These are phyloP conservation scores for Sciurus carolinensis DNA, from an alignment of 2,797 vertebrate genomes.

Conservation along the genomic window DNA sequence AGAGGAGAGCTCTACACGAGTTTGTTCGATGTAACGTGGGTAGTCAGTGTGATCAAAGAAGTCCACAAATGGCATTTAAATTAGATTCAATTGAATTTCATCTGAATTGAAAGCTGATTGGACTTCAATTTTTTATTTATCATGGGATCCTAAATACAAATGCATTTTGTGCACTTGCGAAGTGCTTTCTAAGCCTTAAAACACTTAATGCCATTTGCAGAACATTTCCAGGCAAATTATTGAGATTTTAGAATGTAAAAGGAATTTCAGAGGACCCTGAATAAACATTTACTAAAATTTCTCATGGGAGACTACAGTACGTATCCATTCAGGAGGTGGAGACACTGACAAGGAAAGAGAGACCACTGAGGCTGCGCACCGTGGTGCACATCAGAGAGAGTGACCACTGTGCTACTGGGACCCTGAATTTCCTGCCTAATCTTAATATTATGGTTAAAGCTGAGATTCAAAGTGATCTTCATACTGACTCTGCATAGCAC, in stretches of 20 bases:
- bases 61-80: conserved; percentile 60
- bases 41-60: conserved; percentile 44
- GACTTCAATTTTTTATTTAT: conserved; percentile 77
- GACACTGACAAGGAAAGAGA: neutral
- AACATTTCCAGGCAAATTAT: conserved; percentile 71
- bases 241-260: conserved; percentile 70
- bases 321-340: neutral
- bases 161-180: conserved; percentile 57
- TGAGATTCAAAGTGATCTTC: conserved; percentile 23
- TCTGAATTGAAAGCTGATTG: conserved; percentile 66
- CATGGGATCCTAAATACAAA: conserved; percentile 70
- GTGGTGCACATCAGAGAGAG: neutral
- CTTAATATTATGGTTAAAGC: conserved; percentile 6
- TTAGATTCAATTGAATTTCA: conserved; percentile 69
- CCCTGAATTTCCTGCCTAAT: neutral
- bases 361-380: neutral
- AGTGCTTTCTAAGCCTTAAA: conserved; percentile 75
- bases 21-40: conserved; percentile 10
- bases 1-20: neutral
- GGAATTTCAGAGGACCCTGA: conserved; percentile 52
- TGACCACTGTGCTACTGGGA: too few species aligned
- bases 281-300: conserved; percentile 28
- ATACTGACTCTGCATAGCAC: neutral
- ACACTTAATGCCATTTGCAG: conserved; percentile 66
- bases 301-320: neutral